Evolutionary conservation across 2,888 invertebrate species (phyloP).

Genomic region (Aspidiotus rigidus): DNA sequence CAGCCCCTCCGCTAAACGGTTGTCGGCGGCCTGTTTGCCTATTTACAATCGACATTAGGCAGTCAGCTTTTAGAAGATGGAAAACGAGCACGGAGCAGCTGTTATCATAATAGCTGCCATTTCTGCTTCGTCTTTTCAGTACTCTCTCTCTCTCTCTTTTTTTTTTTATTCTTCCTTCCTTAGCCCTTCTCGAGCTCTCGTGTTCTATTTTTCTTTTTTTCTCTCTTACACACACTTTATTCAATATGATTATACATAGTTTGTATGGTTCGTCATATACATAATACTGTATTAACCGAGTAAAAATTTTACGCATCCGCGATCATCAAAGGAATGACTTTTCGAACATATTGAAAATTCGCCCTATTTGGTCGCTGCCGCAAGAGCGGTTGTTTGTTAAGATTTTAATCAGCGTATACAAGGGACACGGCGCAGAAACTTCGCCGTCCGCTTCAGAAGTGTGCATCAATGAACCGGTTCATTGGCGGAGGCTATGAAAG

Average conservation of each 20-base stretch:
- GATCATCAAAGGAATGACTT: slow-evolving; percentile 31
- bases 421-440: not conserved
- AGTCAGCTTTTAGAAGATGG: slow-evolving; percentile 29
- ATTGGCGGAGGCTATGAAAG: too few species aligned
- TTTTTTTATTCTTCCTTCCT: not conserved
- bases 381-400: slow-evolving; percentile 13
- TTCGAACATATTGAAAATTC: slow-evolving; percentile 19
- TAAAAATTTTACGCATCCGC: slow-evolving; percentile 30
- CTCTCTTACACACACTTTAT: not conserved
- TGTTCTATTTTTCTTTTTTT: slow-evolving; percentile 9
- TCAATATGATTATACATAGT: slow-evolving; percentile 19
- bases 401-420: slow-evolving; percentile 12
- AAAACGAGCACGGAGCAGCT: slow-evolving; percentile 25
- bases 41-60: slow-evolving; percentile 32
- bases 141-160: not conserved
- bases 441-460: too few species aligned
- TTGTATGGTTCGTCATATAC: slow-evolving; percentile 19
- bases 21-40: slow-evolving; percentile 33
- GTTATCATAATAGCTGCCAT: slow-evolving; percentile 28
- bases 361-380: slow-evolving; percentile 4
- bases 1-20: slow-evolving; percentile 33
- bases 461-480: too few species aligned
- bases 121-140: slow-evolving; percentile 6
- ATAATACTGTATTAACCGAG: slow-evolving; percentile 23
- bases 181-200: slow-evolving; percentile 18